Base-by-base conservation (phyloP, 2,888 invertebrate genomes). In the Pantelozetes paolii region DNA sequence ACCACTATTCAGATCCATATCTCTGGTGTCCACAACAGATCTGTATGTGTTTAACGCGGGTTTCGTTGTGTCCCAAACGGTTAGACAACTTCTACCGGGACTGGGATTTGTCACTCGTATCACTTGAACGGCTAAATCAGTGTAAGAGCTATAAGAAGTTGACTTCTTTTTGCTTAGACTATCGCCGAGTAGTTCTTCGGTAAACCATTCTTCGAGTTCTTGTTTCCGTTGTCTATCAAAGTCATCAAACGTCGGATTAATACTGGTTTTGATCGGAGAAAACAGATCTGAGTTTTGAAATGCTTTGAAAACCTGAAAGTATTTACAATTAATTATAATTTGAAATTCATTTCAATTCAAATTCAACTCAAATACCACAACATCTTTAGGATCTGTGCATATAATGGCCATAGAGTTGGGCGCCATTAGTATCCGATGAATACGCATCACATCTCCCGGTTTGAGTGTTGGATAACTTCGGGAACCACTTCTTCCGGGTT, bases 361-460 rank as follows among this genome's bases (percentile, higher is more conserved):
- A 6, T 13, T 2, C 45, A 15, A 45, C 3, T 32, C 8, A 28
- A 42, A 15, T 71, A 71, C 70, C 23, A 74, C 71, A 26, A 74
- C 42, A 71, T 71, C 36, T 42, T 70, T 59, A 40, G 71, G 54
- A 28, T 50, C 32, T 20, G 30, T 42, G 30, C 74, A 36, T 1
- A 54, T 74, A 2, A 40, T 26, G 40, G 71, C 71, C 42, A 45
- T 54, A 5, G 69, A 20, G 20, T 69, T 69, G 11, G 69, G 69
- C 45, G 40, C n/a, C 28, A 74, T 15, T 11, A 59, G 28, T 9
- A 74, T n/a, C 2, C 71, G 30, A 62, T 71, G 71, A 20, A 74
- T 71, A 0, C 74, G 70, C 3, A 74, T 18, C 9, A 74, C 30
- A 71, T 74, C 74, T 20, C 71, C 74, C 20, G 74, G 70, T 42